Evolutionary conservation across 2,888 invertebrate genomes (phyloP).

Genomic region (Drosophila rellima): DNA sequence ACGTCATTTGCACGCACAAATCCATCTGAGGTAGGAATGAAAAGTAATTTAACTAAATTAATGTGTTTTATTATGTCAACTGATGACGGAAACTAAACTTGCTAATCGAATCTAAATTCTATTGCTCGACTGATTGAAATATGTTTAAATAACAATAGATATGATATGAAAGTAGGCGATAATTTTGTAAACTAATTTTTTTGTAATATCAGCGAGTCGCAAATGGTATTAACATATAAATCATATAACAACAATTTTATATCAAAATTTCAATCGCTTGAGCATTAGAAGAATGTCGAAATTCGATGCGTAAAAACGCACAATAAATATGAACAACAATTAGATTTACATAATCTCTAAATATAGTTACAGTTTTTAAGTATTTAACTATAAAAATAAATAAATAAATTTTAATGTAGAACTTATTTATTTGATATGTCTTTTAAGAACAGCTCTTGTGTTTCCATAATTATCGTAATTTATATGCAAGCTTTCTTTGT

Average conservation of each 20-base stretch:
- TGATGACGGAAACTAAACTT: conserved; percentile 62
- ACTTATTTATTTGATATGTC: conserved; percentile 78
- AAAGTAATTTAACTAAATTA: conserved; percentile 59
- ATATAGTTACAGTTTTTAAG: conserved; percentile 80
- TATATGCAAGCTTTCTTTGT: conserved; percentile 80
- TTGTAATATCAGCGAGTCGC: conserved; percentile 46
- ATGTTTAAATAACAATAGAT: conserved; percentile 37
- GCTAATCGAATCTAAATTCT: conserved; percentile 67
- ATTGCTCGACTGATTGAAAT: conserved; percentile 86
- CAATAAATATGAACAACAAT: conserved; percentile 78
- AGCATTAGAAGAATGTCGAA: conserved; percentile 78
- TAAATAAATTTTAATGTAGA: conserved; percentile 82
- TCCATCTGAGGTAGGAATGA: conserved; percentile 57
- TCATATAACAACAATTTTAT: conserved; percentile 30
- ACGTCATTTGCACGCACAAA: conserved; percentile 50
- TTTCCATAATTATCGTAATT: conserved; percentile 82
- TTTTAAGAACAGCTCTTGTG: conserved; percentile 83
- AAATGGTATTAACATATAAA: conserved; percentile 35
- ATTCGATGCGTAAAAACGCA: conserved; percentile 50
- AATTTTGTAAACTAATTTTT: conserved; percentile 71
- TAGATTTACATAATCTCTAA: conserved; percentile 81
- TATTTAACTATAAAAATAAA: conserved; percentile 82
- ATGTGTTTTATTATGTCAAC: conserved; percentile 68
- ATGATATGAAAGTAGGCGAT: conserved; percentile 45
- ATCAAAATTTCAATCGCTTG: conserved; percentile 83